Percentiles rank a stretch among this genome's conserved stretches.
These are phyloP conservation scores for Toxostoma redivivum DNA, from an alignment of 2,113 vertebrate species.

Conservation along the genomic window DNA sequence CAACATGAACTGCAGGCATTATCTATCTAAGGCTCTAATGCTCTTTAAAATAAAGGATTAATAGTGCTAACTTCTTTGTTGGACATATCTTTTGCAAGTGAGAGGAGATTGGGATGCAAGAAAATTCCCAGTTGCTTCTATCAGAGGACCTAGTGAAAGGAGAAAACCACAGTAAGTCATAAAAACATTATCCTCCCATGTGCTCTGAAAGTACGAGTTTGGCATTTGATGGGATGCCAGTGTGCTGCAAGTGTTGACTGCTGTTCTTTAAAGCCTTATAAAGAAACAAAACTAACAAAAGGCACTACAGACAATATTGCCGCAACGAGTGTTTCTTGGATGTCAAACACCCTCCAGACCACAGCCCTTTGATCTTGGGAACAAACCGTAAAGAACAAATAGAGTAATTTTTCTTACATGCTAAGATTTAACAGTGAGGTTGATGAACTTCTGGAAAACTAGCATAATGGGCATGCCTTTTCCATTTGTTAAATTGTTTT, in stretches of 20 bases:
- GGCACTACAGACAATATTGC: conserved; percentile 12
- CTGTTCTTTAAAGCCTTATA: conserved; percentile 57
- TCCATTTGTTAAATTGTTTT: conserved; percentile 65
- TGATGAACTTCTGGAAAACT: conserved; percentile 67
- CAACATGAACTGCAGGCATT: background rate
- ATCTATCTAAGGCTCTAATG: conserved; percentile 21
- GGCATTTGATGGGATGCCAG: conserved; percentile 33
- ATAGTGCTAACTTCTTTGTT: conserved; percentile 1
- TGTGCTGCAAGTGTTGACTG: conserved; percentile 44
- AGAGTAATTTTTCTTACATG: conserved; percentile 49
- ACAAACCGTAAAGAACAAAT: conserved; percentile 56
- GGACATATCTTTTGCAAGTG: background rate
- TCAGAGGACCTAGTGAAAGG: background rate
- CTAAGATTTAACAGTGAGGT: conserved; percentile 50
- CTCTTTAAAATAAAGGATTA: background rate
- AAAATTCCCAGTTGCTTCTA: conserved; percentile 35
- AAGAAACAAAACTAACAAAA: conserved; percentile 62
- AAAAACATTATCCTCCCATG: conserved; percentile 18
- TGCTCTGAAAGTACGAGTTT: background rate
- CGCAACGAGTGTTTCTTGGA: conserved; percentile 39
- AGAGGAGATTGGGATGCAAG: background rate
- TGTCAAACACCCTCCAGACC: conserved; percentile 35
- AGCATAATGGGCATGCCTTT: conserved; percentile 44
- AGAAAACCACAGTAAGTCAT: background rate
- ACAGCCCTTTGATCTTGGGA: conserved; percentile 54